Evolutionary conservation across 2,888 invertebrate species (phyloP).

Genomic region (Lycaena phlaeas): DNA sequence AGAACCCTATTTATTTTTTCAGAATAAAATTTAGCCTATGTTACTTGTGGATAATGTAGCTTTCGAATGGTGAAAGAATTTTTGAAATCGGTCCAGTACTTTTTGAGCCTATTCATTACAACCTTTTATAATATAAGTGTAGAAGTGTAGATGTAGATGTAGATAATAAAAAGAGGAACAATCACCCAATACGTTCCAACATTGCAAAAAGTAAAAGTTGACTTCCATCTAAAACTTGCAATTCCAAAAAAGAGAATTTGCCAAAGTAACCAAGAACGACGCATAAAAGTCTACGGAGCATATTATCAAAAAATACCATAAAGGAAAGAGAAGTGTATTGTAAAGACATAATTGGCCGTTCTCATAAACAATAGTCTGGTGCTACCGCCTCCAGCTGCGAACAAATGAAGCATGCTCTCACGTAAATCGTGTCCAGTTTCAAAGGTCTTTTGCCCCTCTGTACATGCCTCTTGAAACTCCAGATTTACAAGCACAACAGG

Average conservation of each 20-base stretch:
- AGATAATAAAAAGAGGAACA: too few species aligned
- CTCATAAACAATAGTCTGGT: constrained; percentile 55
- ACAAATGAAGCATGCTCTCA: constrained; percentile 61
- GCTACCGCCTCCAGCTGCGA: constrained; percentile 48
- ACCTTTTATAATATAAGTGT: too few species aligned
- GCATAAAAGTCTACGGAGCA: constrained; percentile 14
- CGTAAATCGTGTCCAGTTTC: constrained; percentile 36
- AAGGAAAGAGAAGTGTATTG: constrained; percentile 43
- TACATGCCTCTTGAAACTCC: constrained; percentile 13
- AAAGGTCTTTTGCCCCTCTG: constrained; percentile 24
- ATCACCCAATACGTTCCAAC: too few species aligned
- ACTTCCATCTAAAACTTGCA: too few species aligned
- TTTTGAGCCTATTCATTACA: too few species aligned
- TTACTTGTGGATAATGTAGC: too few species aligned
- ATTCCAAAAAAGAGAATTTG: background rate
- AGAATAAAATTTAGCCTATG: too few species aligned
- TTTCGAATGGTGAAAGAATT: too few species aligned
- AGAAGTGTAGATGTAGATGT: too few species aligned
- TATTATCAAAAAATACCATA: constrained; percentile 33
- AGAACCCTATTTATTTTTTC: too few species aligned
- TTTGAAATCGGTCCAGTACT: too few species aligned
- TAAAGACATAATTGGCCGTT: constrained; percentile 60
- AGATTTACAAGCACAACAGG: constrained; percentile 11
- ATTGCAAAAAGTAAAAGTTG: too few species aligned
- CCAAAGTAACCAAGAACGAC: constrained; percentile 8